phyloP scores from a whole-genome alignment of 2,888 invertebrate species.

The Chirona hameri region DNA sequence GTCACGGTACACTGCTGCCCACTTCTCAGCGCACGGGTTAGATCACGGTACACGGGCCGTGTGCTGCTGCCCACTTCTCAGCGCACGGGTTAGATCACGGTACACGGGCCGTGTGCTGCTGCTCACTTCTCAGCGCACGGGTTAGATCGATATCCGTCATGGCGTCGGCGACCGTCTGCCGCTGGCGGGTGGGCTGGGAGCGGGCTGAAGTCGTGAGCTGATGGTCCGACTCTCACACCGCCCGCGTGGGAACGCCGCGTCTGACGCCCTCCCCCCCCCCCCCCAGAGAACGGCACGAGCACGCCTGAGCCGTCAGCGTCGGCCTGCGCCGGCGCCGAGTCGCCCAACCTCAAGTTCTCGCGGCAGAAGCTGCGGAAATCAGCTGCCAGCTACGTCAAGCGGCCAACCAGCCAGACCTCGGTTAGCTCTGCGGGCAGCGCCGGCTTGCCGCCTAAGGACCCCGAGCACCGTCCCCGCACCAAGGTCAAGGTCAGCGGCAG shows the following conservation, averaged over 20 bases:
- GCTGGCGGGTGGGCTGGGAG: too few species aligned
- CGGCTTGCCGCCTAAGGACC: conserved; percentile 22
- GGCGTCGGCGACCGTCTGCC: too few species aligned
- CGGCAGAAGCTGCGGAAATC: conserved; percentile 14
- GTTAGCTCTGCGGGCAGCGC: conserved; percentile 23
- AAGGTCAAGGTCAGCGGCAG: conserved; percentile 80
- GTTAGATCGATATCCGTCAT: too few species aligned
- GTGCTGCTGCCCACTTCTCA: too few species aligned
- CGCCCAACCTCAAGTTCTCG: conserved; percentile 1
- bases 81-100: too few species aligned
- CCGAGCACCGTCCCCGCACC: conserved; percentile 41
- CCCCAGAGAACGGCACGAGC: neutral
- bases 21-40: too few species aligned
- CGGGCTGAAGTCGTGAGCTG: too few species aligned
- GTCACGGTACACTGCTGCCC: too few species aligned
- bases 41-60: too few species aligned
- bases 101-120: too few species aligned
- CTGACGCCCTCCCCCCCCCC: neutral
- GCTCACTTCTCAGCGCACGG: too few species aligned
- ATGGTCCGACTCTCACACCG: neutral
- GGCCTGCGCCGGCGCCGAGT: neutral
- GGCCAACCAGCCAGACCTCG: conserved; percentile 13
- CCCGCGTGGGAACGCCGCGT: neutral
- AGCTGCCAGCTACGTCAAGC: neutral
- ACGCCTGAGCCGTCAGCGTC: neutral